Base-by-base conservation (phyloP, 35 echinoderm and acorn worm genomes). In the Amphiura filiformis region DNA sequence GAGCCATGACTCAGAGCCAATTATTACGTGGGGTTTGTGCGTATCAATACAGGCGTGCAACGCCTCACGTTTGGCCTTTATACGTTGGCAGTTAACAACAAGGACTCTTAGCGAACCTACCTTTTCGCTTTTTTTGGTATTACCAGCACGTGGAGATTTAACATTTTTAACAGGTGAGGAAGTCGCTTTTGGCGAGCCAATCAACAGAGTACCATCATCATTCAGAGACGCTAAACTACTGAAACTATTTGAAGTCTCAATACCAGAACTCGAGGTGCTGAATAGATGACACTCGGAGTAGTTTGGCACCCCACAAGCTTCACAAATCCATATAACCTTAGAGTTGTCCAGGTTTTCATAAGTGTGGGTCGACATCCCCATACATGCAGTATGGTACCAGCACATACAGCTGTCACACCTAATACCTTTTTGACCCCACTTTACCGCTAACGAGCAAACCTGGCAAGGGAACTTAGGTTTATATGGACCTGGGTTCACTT, bases 1-100 rank as follows among this genome's bases (percentile, higher is more conserved):
- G 7, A 93, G 80, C 91, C 91, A 93, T 17, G 91, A 82, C 80
- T 93, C 91, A 20, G 79, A 84, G 23, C 86, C 91, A 17, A 88
- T 78, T 40, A 88, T 88, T 18, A 84, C 77, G 40, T 78, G 57
- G 32, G 91, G 86, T 20, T 84, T 70, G 23, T 78, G 36, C 31
- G 90, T 36, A 32, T 86, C 37, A 38, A 87, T 92, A 18, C 87
- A 78, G 76, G 64, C 56, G 15, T 31, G 70, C 17, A 86, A 20
- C 35, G 87, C 75, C 36, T 81, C 77, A 34, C 75, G 34, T 52
- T 91, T 91, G 76, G 76, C 76, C 82, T 38, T 79, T 57, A 85
- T 30, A 76, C 90, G 86, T 79, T 86, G 90, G 38, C 75, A 91
- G 26, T 91, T 87, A 0, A 87, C 84, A 57, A 70, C 86, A 26